Evolutionary conservation across 2,113 vertebrate species (phyloP).

Genomic region (Hymenochirus boettgeri): DNA sequence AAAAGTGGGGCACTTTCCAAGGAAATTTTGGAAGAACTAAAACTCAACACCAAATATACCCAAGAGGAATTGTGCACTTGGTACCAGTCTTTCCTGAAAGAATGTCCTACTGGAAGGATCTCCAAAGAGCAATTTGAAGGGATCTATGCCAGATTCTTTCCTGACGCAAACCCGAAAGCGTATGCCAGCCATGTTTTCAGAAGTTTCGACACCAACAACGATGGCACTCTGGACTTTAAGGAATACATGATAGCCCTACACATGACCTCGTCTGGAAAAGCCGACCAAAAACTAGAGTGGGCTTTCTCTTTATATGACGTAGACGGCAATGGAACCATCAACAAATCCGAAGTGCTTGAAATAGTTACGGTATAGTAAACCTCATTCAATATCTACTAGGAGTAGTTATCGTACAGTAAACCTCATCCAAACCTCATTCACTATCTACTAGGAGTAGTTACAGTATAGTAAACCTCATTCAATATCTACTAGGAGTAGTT

Average conservation of each 20-base stretch:
- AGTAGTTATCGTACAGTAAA: too few relatives aligned
- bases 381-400: too few relatives aligned
- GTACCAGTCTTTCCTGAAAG: slow-evolving; percentile 75
- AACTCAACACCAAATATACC: slow-evolving; percentile 69
- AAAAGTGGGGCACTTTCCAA: slow-evolving; percentile 73
- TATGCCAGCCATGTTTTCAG: slow-evolving; percentile 74
- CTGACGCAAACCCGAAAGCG: slow-evolving; percentile 62
- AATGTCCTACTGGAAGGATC: slow-evolving; percentile 70
- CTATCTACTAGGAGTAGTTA: too few relatives aligned
- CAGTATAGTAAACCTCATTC: too few relatives aligned
- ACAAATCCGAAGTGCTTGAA: slow-evolving; percentile 67
- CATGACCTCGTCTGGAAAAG: slow-evolving; percentile 74
- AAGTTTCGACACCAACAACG: slow-evolving; percentile 73
- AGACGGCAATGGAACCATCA: slow-evolving; percentile 78
- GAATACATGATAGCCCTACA: slow-evolving; percentile 77
- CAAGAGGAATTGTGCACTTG: slow-evolving; percentile 67
- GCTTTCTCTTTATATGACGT: slow-evolving; percentile 75
- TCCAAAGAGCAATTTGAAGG: slow-evolving; percentile 68
- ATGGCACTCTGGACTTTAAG: slow-evolving; percentile 74
- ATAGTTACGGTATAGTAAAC: too few relatives aligned
- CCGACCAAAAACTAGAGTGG: slow-evolving; percentile 74
- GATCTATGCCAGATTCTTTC: slow-evolving; percentile 77
- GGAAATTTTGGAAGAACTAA: slow-evolving; percentile 70
- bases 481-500: too few relatives aligned
- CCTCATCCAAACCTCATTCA: too few relatives aligned